Evolutionary conservation across 2,888 invertebrate species (phyloP), one percentile per base, ranked within the genome.

Genomic region (Sarcophaga carnaria): DNA sequence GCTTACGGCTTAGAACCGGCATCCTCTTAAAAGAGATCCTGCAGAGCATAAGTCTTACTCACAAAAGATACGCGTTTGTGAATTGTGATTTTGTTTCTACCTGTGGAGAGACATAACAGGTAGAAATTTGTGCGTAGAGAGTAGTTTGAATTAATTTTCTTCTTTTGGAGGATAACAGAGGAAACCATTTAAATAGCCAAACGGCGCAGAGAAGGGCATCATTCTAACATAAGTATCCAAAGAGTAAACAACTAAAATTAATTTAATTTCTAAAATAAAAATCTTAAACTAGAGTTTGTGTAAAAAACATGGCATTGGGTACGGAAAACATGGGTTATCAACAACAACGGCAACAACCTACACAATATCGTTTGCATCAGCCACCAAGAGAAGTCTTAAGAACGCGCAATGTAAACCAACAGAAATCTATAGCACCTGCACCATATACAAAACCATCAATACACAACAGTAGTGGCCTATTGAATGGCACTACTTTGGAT

Each of bases 141-240:
- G 62, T 27, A 4, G 17, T 22, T 64, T 66, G 59, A 82, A 85
- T 80, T 66, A 80, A 74, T 80, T 81, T 71, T 45, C 59, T 74
- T 47, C 67, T 79, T 49, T 69, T 86, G 54, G 79, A 80, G 85
- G 88, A 85, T 83, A 63, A 25, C 71, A 72, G 80, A 89, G 89
- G 88, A 84, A 88, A 88, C 85, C 87, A 90, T 91, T 92, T 91
- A 92, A 91, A 92, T 91, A 91, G 90, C 83, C 89, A 71, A 82
- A 85, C 89, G 83, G 90, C 87, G 90, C 90, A 90, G 91, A 89
- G 92, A 93, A 93, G 93, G 93, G 93, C 92, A 92, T 92, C 93
- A 93, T 92, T 92, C 91, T 90, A 90, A 90, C 90, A 90, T 88
- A 90, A 91, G 90, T 90, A 90, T 89, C 91, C 91, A 90, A 88